A percentile compares a stretch with the other conserved stretches of the same genome.
Conservation (phyloP, 1,140 invertebrate genomes). For the Agrypnia vestita region DNA sequence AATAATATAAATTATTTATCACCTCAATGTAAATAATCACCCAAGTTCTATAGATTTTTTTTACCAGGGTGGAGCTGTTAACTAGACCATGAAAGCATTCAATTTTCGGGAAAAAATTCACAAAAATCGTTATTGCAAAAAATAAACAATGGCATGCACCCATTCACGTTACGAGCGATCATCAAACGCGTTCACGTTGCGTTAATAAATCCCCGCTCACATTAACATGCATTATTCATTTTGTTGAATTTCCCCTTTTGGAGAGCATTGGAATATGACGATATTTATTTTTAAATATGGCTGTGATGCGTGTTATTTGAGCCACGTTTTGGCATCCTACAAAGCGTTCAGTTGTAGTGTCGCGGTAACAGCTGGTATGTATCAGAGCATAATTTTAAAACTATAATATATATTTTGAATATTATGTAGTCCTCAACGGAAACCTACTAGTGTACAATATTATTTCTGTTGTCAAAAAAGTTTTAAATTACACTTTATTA, state of each 20-base stretch:
- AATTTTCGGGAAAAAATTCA: no score
- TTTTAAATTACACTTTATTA: no score
- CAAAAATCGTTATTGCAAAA: neutral
- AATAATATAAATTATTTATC: no score
- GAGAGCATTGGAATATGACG: conserved; percentile 44
- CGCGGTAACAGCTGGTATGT: conserved; percentile 43
- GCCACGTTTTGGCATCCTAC: conserved; percentile 49
- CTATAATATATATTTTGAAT: no score
- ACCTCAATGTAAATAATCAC: no score
- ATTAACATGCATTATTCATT: conserved; percentile 40
- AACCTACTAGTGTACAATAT: no score
- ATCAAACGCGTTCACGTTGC: conserved; percentile 16
- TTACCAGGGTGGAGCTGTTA: no score
- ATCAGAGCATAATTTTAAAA: conserved; percentile 44
- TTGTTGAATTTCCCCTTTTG: conserved; percentile 2
- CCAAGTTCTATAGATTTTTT: no score
- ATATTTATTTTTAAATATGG: conserved; percentile 51
- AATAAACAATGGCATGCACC: conserved; percentile 10
- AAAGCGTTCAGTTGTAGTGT: conserved; percentile 25
- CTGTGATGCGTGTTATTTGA: conserved; percentile 52
- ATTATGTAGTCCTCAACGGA: no score
- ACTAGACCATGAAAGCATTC: no score
- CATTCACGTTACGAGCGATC: conserved; percentile 1
- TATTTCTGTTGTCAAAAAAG: no score
- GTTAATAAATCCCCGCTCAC: conserved; percentile 32